phyloP scores from a whole-genome alignment of 2,888 invertebrate genomes.

The Sarcophaga carnaria region DNA sequence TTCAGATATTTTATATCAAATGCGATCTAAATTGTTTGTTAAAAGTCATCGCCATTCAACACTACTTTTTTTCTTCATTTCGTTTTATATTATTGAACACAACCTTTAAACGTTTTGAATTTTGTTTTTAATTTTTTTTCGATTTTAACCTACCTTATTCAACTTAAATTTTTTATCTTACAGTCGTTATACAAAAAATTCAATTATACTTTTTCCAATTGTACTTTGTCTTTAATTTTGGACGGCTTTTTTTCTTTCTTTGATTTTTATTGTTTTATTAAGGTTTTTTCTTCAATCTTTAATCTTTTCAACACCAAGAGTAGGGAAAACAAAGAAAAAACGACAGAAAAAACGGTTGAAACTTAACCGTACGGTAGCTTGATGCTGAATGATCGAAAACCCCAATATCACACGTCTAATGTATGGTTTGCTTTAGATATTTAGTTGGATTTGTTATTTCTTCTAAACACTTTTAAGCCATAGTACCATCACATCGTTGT shows the following conservation, averaged over 20 bases:
- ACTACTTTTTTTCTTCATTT: not conserved
- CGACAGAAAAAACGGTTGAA: not conserved
- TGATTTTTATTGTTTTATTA: constrained; percentile 11
- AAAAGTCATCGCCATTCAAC: constrained; percentile 4
- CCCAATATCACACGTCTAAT: constrained; percentile 62
- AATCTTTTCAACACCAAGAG: constrained; percentile 22
- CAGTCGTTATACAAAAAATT: not conserved
- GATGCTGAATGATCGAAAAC: constrained; percentile 63
- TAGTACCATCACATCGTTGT: not conserved
- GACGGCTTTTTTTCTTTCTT: constrained; percentile 21
- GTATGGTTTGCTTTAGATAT: constrained; percentile 48
- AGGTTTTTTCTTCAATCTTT: not conserved
- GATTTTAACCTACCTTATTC: constrained; percentile 44
- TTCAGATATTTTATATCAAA: not conserved
- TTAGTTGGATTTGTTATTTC: constrained; percentile 38
- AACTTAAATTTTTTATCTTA: not conserved
- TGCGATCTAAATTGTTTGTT: constrained; percentile 9
- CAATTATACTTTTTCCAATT: constrained; percentile 1
- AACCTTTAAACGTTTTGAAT: not conserved
- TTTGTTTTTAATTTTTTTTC: constrained; percentile 6
- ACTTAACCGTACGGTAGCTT: constrained; percentile 58
- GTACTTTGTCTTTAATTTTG: not conserved
- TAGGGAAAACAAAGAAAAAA: not conserved
- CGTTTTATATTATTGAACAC: not conserved
- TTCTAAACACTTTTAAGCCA: constrained; percentile 27